phyloP scores from a whole-genome alignment of 2,797 vertebrate genomes.

The Luscinia luscinia region DNA sequence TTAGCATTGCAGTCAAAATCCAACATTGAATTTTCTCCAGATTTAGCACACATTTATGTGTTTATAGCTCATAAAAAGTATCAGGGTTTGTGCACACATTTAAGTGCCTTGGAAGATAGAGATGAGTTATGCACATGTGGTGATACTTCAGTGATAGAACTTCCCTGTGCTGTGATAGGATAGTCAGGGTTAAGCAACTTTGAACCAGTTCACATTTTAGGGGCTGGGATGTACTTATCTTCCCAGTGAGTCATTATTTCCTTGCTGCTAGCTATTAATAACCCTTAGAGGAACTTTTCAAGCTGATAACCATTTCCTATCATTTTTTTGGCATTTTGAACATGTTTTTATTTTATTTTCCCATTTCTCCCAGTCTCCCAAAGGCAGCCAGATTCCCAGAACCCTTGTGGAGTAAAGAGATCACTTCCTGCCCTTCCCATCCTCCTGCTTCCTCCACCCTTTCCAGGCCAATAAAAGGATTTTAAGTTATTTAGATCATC shows the following conservation, averaged over 20 bases:
- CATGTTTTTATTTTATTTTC: conserved; percentile 67
- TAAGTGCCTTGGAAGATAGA: background rate
- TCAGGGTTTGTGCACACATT: background rate
- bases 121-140: background rate
- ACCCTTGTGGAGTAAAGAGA: conserved; percentile 39
- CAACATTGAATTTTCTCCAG: background rate
- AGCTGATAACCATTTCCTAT: conserved; percentile 73
- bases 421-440: conserved; percentile 58
- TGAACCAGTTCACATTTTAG: conserved; percentile 37
- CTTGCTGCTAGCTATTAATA: conserved; percentile 67
- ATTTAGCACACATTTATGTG: background rate
- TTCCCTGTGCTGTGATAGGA: background rate
- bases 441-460: conserved; percentile 49
- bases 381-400: conserved; percentile 57
- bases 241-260: conserved; percentile 45
- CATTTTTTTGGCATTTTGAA: conserved; percentile 51
- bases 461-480: conserved; percentile 43
- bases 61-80: conserved; percentile 3
- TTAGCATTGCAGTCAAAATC: background rate
- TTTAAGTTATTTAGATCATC: background rate
- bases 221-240: conserved; percentile 40
- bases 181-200: conserved; percentile 32
- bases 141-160: background rate
- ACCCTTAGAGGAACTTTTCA: conserved; percentile 69
- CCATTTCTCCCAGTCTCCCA: conserved; percentile 52